Base-by-base conservation (phyloP, 2,113 vertebrate species). In the Aviceda subcristata region DNA sequence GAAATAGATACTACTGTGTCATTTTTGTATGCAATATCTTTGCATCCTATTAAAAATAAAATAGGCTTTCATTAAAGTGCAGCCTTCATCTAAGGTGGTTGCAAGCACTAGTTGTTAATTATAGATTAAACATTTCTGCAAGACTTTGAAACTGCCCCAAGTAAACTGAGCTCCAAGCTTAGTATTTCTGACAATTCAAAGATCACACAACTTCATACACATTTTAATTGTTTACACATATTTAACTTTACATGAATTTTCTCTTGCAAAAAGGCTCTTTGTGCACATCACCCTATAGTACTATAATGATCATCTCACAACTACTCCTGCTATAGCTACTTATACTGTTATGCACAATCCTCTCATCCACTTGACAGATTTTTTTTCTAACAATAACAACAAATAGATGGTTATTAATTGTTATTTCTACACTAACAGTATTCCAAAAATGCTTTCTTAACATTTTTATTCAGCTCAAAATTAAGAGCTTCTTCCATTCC, bases 111-210 rank as follows among this genome's bases (percentile, higher is more conserved):
- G 29, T 7, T 34, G 41, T 96, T 94, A 96, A 97, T 96, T 96
- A 96, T 90, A 86, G 63, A 96, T 96, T 51, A 93, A 95, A 95
- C 67, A 15, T 16, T 39, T 8, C 79, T 55, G 24, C 56, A 34
- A 74, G 82, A 9, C 92, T 93, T 92, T 90, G 91, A 96, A 92
- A 73, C 34, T 74, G 62, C 13, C 82, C 77, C 86, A 60, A 69
- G 38, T 8, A 38, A 75, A 39, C 3, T 3, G 1, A 79, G 53
- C 85, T 86, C 30, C 26, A 29, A 50, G 30, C 55, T 56, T 12
- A 6, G 34, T 4, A 3, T 39, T 29, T 43, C 86, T 60, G 75
- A 59, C 32, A 2, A 60, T 3, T 29, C 64, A 32, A 6, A 77
- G 71, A 95, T 92, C 63, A 83, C 73, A 82, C 30, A 46, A 5